phyloP scores from a whole-genome alignment of 2,797 vertebrate species.

The Poeciliopsis paucimaculata region DNA sequence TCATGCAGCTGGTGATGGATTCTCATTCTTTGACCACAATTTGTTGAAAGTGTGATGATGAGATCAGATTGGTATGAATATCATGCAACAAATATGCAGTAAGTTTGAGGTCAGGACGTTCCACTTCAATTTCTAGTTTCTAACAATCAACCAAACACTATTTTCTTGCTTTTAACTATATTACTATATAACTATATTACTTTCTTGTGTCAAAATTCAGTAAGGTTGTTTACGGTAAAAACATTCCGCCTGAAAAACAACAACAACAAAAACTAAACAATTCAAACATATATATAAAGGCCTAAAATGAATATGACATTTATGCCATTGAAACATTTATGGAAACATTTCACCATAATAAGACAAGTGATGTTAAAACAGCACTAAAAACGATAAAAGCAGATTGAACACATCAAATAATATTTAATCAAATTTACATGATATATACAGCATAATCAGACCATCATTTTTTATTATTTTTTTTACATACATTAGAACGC shows the following conservation, averaged over 20 bases:
- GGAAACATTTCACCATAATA: neutral
- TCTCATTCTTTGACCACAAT: neutral
- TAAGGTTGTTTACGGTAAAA: neutral
- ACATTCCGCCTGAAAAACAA: neutral
- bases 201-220: neutral
- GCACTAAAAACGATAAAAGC: neutral
- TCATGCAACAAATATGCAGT: neutral
- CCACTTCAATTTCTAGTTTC: neutral
- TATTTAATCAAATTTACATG: constrained; percentile 84
- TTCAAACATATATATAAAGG: neutral
- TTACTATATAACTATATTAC: neutral
- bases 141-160: neutral
- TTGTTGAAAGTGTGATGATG: neutral
- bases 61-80: neutral
- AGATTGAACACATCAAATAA: constrained; percentile 72
- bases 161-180: neutral
- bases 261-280: neutral
- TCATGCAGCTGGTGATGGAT: neutral
- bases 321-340: neutral
- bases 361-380: neutral
- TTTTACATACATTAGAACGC: constrained; percentile 92
- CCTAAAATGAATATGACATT: neutral
- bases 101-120: neutral
- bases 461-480: constrained; percentile 81
- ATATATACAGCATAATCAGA: constrained; percentile 93